Percentiles rank a stretch among this genome's conserved stretches.
Conservation (phyloP, 2,113 vertebrate species). For the Ammospiza caudacuta region DNA sequence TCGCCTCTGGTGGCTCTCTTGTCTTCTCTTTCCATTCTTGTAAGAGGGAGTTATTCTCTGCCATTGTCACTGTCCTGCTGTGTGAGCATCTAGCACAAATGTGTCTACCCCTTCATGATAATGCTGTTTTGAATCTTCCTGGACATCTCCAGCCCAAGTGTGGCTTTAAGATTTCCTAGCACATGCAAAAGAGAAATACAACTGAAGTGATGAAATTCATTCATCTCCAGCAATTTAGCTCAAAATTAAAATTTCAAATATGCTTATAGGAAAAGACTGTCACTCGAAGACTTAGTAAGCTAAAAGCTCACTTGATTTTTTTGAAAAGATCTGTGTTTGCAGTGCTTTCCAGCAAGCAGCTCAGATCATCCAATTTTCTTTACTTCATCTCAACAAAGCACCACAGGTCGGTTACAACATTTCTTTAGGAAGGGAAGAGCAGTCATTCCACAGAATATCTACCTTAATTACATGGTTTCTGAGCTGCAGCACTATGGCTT, state of each 20-base stretch:
- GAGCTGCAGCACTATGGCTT: neutral
- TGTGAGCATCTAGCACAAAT: neutral
- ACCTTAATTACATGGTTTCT: constrained; percentile 43
- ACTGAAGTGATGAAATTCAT: neutral
- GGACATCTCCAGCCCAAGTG: neutral
- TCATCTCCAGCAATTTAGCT: neutral
- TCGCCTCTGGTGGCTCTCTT: neutral
- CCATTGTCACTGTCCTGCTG: neutral
- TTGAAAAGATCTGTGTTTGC: neutral
- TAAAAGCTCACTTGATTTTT: neutral
- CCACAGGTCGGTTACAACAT: neutral
- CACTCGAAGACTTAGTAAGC: neutral
- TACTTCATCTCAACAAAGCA: neutral
- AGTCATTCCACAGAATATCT: neutral
- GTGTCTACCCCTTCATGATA: neutral
- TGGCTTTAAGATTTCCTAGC: neutral
- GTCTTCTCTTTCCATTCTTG: neutral
- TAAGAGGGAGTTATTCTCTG: neutral
- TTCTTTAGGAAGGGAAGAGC: neutral
- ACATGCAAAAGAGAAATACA: neutral
- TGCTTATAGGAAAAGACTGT: neutral
- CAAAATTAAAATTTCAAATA: neutral
- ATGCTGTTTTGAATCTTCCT: neutral
- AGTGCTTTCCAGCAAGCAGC: neutral
- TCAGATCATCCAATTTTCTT: neutral